Conservation (phyloP, 1,140 invertebrate species). For the Aphidius gifuensis region DNA sequence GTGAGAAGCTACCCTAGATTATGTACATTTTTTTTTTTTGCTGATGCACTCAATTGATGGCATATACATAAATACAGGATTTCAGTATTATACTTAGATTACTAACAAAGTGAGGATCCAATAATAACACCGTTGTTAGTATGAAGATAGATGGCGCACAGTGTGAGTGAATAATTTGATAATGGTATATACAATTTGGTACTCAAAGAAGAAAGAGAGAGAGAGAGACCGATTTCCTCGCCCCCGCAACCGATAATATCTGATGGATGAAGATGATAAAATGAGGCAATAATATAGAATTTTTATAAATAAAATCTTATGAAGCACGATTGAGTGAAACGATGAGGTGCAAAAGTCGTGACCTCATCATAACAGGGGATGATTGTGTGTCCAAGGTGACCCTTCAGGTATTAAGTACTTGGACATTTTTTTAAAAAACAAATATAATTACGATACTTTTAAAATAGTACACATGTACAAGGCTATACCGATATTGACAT, state of each 20-base stretch:
- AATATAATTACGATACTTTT: too few relatives aligned
- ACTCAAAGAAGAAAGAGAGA: slow-evolving; percentile 16
- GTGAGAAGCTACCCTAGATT: slow-evolving; percentile 48
- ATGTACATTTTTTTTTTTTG: background rate
- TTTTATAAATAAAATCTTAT: slow-evolving; percentile 31
- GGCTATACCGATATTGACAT: too few relatives aligned
- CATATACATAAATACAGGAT: background rate
- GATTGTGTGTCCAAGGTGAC: slow-evolving; percentile 45
- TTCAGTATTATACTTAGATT: background rate
- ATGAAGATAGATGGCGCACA: slow-evolving; percentile 51
- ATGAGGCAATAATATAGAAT: background rate
- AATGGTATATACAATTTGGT: slow-evolving; percentile 34
- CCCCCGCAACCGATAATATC: background rate
- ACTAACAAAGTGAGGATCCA: slow-evolving; percentile 53
- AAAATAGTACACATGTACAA: too few relatives aligned
- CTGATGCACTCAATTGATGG: background rate
- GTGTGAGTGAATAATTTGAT: slow-evolving; percentile 55
- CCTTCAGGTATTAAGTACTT: slow-evolving; percentile 19
- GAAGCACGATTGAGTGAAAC: slow-evolving; percentile 34
- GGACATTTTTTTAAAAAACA: background rate
- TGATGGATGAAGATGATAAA: background rate
- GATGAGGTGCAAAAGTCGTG: slow-evolving; percentile 9
- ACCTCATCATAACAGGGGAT: slow-evolving; percentile 36
- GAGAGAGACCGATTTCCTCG: background rate
- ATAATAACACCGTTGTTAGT: slow-evolving; percentile 53